These are phyloP conservation scores for Alces alces DNA, from an alignment of 2,113 vertebrate genomes.

Conservation along the genomic window DNA sequence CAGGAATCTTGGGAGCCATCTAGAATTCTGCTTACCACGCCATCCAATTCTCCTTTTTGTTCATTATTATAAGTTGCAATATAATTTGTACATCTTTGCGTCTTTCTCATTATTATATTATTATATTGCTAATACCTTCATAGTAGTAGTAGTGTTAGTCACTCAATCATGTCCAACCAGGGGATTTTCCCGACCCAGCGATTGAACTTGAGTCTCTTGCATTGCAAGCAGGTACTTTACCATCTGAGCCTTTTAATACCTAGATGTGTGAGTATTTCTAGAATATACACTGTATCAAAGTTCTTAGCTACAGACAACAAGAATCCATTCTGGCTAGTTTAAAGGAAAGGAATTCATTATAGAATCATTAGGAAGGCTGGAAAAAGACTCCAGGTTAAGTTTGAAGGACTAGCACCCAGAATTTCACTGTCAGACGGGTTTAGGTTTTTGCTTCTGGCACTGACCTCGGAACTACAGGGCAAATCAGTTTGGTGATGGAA, in stretches of 20 bases:
- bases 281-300: background rate
- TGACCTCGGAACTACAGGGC: background rate
- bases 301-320: background rate
- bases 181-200: rapidly evolving
- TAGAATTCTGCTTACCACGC: background rate
- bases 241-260: background rate
- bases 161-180: background rate
- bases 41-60: background rate
- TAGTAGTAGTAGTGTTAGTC: background rate
- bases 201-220: background rate
- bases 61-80: background rate
- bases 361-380: background rate
- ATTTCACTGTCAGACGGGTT: background rate
- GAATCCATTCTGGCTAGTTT: background rate
- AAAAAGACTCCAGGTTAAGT: background rate
- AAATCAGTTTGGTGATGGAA: background rate
- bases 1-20: background rate
- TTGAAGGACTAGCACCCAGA: background rate
- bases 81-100: background rate
- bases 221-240: background rate
- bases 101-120: background rate
- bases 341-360: background rate
- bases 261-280: background rate
- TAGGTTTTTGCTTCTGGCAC: background rate
- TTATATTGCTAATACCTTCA: background rate